Evolutionary conservation across 2,888 invertebrate species (phyloP).

Genomic region (Diogma glabrata): DNA sequence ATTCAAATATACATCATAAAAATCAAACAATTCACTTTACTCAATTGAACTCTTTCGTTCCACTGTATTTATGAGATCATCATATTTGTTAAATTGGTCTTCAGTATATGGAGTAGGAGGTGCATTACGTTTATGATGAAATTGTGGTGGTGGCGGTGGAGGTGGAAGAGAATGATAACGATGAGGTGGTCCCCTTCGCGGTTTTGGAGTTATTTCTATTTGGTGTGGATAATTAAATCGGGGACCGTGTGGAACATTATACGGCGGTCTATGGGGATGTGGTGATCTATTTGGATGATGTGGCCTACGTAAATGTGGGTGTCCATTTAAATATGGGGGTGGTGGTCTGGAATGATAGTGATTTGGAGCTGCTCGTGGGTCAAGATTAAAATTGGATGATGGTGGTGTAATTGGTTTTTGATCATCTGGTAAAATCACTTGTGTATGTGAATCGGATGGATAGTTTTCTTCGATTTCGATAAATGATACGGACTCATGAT

Average conservation of each 20-base stretch:
- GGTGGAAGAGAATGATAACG: conserved; percentile 31
- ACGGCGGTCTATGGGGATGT: conserved; percentile 12
- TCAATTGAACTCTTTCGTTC: too few species aligned
- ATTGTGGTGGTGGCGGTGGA: conserved; percentile 5
- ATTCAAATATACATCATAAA: too few species aligned
- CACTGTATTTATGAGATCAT: too few species aligned
- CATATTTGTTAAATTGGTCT: conserved; percentile 18
- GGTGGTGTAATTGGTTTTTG: background rate
- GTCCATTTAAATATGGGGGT: too few species aligned
- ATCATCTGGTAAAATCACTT: conserved; percentile 22
- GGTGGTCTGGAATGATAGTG: conserved; percentile 15
- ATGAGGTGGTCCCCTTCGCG: conserved; percentile 19
- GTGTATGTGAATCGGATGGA: conserved; percentile 33
- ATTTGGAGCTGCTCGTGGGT: background rate
- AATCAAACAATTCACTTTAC: too few species aligned
- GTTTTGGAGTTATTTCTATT: conserved; percentile 4
- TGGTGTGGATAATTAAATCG: conserved; percentile 14
- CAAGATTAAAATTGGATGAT: too few species aligned
- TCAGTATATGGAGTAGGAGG: conserved; percentile 17
- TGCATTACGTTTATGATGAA: conserved; percentile 11
- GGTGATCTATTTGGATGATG: conserved; percentile 19
- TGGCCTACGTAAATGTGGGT: conserved; percentile 16
- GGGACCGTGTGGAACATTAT: conserved; percentile 15
- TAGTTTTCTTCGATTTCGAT: conserved; percentile 30
- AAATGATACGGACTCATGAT: too few species aligned